Percentiles rank a stretch among this genome's conserved stretches.
Evolutionary conservation across 92 coral and sea anemone species (phyloP).

Genomic region (Meandrina meandrites): DNA sequence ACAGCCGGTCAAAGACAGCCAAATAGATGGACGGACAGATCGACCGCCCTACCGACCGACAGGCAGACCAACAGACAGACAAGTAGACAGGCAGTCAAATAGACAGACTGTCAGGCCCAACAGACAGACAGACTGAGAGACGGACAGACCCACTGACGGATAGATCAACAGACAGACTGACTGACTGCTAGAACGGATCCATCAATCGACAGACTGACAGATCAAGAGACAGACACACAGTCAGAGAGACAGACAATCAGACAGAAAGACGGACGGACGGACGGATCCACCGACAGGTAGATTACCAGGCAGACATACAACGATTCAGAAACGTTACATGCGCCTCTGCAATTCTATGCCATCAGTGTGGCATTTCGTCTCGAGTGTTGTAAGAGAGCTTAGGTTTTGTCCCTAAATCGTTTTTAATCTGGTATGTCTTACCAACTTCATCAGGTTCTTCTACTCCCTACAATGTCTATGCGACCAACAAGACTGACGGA

Average conservation of each 20-base stretch:
- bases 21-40: too few species aligned
- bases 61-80: neutral
- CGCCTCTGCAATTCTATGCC: neutral
- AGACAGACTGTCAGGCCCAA: neutral
- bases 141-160: too few species aligned
- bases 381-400: too few species aligned
- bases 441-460: neutral
- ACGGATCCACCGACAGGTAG: neutral
- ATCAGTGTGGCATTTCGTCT: neutral
- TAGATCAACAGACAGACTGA: too few species aligned
- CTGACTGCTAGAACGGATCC: too few species aligned
- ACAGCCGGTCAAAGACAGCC: neutral
- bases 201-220: too few species aligned
- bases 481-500: conserved; percentile 29
- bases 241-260: neutral
- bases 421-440: neutral
- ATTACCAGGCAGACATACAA: neutral
- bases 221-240: too few species aligned
- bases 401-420: neutral
- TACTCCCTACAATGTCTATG: conserved; percentile 5
- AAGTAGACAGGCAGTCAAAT: neutral
- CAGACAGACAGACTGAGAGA: too few species aligned
- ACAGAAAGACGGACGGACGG: neutral
- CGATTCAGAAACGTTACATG: neutral
- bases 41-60: too few species aligned